Conservation (phyloP, 2,113 vertebrate species). For the Ellobius talpinus region DNA sequence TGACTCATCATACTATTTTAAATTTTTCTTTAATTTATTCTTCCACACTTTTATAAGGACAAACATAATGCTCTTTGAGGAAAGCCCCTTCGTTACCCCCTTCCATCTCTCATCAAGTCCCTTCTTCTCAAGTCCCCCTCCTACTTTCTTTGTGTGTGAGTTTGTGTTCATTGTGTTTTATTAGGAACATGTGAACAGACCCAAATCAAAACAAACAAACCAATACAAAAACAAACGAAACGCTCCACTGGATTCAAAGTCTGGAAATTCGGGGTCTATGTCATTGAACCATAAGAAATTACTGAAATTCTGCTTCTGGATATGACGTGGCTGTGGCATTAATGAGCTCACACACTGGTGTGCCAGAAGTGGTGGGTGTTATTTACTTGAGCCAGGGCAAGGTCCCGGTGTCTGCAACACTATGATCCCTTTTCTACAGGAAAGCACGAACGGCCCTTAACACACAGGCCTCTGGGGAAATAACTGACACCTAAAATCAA, state of each 20-base stretch:
- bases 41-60: not conserved
- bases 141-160: too few species aligned
- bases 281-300: too few species aligned
- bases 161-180: not conserved
- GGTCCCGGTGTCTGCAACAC: not conserved
- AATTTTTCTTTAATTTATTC: not conserved
- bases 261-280: too few species aligned
- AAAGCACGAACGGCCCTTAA: not conserved
- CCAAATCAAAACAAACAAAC: too few species aligned
- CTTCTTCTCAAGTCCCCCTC: not conserved
- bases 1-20: not conserved
- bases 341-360: too few species aligned
- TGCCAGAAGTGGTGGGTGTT: not conserved
- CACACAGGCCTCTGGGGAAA: not conserved
- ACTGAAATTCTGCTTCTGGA: too few species aligned
- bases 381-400: not conserved
- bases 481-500: not conserved
- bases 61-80: not conserved
- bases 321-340: too few species aligned
- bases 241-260: too few species aligned
- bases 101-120: not conserved
- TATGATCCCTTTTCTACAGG: not conserved
- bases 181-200: too few species aligned
- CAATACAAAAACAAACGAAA: too few species aligned
- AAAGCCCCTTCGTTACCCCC: not conserved